Evolutionary conservation across 2,888 invertebrate genomes (phyloP).

Genomic region (Fragum sueziense): DNA sequence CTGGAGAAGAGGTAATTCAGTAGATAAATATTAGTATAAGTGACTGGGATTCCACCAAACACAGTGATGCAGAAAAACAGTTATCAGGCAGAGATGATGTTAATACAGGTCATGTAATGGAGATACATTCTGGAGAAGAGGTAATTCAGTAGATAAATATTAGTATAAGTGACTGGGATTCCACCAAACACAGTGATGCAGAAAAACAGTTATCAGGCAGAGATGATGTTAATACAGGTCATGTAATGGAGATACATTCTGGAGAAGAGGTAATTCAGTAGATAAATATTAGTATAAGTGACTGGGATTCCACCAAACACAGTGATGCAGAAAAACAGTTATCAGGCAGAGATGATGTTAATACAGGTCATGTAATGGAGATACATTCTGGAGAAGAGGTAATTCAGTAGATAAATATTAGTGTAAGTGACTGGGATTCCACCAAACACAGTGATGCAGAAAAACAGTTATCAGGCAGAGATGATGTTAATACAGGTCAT

Average conservation of each 20-base stretch:
- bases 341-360: no score
- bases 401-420: background rate
- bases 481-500: no score
- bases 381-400: slow-evolving; percentile 24
- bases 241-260: background rate
- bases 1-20: slow-evolving; percentile 20
- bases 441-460: slow-evolving; percentile 38
- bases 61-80: slow-evolving; percentile 30
- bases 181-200: slow-evolving; percentile 47
- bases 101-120: background rate
- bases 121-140: slow-evolving; percentile 23
- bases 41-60: slow-evolving; percentile 72
- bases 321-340: slow-evolving; percentile 28
- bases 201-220: slow-evolving; percentile 19
- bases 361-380: background rate
- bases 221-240: background rate
- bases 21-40: no score
- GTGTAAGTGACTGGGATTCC: slow-evolving; percentile 77
- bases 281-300: no score
- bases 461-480: slow-evolving; percentile 19
- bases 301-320: slow-evolving; percentile 70
- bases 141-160: slow-evolving; percentile 1
- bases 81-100: slow-evolving; percentile 3
- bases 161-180: slow-evolving; percentile 76
- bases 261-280: slow-evolving; percentile 18